Conservation (phyloP, 2,888 invertebrate genomes). For the Yponomeuta evonymella region DNA sequence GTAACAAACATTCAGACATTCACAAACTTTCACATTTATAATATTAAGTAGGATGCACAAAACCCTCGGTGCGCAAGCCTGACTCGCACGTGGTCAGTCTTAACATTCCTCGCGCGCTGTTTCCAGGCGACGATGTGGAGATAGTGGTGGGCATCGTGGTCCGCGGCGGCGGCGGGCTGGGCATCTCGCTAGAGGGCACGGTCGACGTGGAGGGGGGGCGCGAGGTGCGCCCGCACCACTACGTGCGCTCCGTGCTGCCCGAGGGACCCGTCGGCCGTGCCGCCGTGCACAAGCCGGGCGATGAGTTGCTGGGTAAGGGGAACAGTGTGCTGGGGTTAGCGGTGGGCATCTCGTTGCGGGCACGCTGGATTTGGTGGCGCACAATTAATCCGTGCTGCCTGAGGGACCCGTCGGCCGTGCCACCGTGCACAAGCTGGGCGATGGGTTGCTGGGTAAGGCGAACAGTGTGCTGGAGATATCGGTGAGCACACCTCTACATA, state of each 20-base stretch:
- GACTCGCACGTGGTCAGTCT: background rate
- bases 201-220: conserved; percentile 95
- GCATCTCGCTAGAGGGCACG: conserved; percentile 98
- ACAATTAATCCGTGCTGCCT: conserved; percentile 84
- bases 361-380: conserved; percentile 50
- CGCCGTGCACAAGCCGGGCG: conserved; percentile 91
- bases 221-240: conserved; percentile 95
- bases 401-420: conserved; percentile 98
- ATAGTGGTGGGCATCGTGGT: conserved; percentile 72
- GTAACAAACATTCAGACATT: too few relatives aligned
- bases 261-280: conserved; percentile 98
- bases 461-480: background rate
- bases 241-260: conserved; percentile 96
- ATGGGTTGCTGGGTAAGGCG: conserved; percentile 86
- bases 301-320: conserved; percentile 86
- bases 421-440: conserved; percentile 91
- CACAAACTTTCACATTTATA: too few relatives aligned
- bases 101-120: background rate
- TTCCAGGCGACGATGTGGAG: conserved; percentile 70
- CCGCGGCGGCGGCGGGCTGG: conserved; percentile 92
- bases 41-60: too few relatives aligned
- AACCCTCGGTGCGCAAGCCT: background rate
- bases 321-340: conserved; percentile 37
- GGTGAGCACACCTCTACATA: conserved; percentile 88
- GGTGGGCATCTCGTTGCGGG: conserved; percentile 97